Evolutionary conservation across 2,797 vertebrate species (phyloP), one percentile per base, ranked within the genome.

Genomic region (Gallinago stenura): DNA sequence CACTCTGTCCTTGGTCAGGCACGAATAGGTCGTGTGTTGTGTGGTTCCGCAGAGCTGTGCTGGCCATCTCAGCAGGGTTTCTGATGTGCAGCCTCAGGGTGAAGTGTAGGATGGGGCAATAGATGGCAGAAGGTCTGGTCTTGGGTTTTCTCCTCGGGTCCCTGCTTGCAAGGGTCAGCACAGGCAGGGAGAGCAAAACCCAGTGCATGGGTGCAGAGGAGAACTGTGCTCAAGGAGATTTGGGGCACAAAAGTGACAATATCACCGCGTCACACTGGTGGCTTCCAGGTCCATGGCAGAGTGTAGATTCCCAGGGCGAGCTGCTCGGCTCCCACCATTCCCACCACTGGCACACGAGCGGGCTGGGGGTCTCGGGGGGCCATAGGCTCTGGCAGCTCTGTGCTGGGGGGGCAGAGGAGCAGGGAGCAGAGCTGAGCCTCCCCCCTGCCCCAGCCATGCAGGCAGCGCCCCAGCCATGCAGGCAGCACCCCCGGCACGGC

Each of bases 21-120:
- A 0, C 0, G 2, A 41, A 31, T 13, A 24, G 28, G 19, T 9
- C 10, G n/a, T 12, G 19, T 19, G 26, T 28, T 20, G 5, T 3
- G 3, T 10, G 28, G 50, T 46, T 64, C 48, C 37, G 11, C 7
- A 8, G 61, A 9, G 35, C 9, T 35, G 35, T 35, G 35, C 35
- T 35, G 10, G 6, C 14, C 54, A 2, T 45, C 26, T 28, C 1
- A 0, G 22, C 28, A 9, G 25, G 3, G 21, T 37, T 83, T 16
- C 13, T 68, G 31, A 5, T 31, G 6, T 0, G 0, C 1, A 8
- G 31, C 9, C 92, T 31, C 0, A 1, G 25, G 2, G 3, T 21
- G 70, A 66, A 45, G 28, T 35, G 4, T 0, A 25, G 50, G 26
- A n/a, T 51, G 58, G 61, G 57, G n/a, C 18, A 51, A 21, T 5